Percentiles rank a stretch among this genome's conserved stretches.
phyloP scores from a whole-genome alignment of 2,113 vertebrate species.

The Rafetus swinhoei region DNA sequence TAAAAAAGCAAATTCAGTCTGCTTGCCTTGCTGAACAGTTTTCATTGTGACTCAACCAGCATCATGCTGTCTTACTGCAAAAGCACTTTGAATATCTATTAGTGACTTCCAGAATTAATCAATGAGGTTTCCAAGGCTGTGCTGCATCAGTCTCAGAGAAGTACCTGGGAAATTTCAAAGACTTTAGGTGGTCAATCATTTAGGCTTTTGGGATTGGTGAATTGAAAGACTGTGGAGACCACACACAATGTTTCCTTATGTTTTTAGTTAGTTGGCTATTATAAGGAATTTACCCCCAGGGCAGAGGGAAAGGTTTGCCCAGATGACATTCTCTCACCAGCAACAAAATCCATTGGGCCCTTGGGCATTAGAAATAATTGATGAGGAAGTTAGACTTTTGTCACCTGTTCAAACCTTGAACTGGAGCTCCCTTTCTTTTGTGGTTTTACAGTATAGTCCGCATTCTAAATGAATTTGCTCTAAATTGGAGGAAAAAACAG shows the following conservation, averaged over 20 bases:
- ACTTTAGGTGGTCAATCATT: slow-evolving; percentile 20
- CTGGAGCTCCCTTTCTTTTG: slow-evolving; percentile 22
- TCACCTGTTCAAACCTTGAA: slow-evolving; percentile 35
- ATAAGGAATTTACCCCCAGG: slow-evolving; percentile 1
- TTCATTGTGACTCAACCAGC: background rate
- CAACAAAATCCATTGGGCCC: background rate
- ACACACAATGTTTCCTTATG: slow-evolving; percentile 40
- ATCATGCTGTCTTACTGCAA: rapidly evolving
- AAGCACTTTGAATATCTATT: background rate
- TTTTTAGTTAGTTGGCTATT: slow-evolving; percentile 28
- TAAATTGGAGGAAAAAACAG: slow-evolving; percentile 12
- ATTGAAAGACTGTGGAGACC: slow-evolving; percentile 42
- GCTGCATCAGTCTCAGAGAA: background rate
- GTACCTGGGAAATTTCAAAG: slow-evolving; percentile 52
- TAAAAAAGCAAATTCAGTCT: background rate
- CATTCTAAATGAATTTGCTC: slow-evolving; percentile 24
- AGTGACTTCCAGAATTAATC: background rate
- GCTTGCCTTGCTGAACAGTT: background rate
- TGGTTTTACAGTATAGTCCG: background rate
- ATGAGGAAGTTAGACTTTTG: slow-evolving; percentile 47
- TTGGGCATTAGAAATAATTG: slow-evolving; percentile 45
- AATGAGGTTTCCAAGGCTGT: background rate
- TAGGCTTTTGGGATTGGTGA: background rate
- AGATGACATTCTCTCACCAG: slow-evolving; percentile 20
- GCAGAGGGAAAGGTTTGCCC: slow-evolving; percentile 14